Conservation (phyloP, 2,797 vertebrate species). For the Ispidina picta region DNA sequence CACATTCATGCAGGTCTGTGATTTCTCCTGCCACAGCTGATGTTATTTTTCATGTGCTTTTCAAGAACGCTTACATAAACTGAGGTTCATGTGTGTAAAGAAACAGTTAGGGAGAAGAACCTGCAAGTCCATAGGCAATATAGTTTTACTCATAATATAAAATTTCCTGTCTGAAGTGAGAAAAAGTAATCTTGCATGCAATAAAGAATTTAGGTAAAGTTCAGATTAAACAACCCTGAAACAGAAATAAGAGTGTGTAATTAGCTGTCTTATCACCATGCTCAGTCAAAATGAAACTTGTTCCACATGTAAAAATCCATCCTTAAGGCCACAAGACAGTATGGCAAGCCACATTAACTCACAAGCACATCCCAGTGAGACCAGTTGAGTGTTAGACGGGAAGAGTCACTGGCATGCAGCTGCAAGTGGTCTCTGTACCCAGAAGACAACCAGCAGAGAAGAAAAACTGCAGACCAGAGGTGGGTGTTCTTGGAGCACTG, state of each 20-base stretch:
- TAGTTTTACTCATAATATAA: neutral
- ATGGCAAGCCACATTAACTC: neutral
- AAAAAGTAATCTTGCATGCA: neutral
- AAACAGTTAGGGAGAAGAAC: neutral
- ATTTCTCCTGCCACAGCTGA: neutral
- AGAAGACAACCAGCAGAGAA: neutral
- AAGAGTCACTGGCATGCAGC: neutral
- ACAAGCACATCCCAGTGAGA: neutral
- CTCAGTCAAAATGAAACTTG: neutral
- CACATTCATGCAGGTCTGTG: neutral
- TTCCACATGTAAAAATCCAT: neutral
- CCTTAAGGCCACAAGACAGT: neutral
- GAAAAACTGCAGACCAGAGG: neutral
- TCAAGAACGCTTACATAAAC: neutral
- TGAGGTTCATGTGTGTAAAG: neutral
- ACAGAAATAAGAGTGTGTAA: neutral
- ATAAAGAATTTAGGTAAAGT: neutral
- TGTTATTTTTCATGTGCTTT: neutral
- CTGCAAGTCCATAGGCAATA: neutral
- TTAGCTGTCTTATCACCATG: neutral
- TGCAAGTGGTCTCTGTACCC: neutral
- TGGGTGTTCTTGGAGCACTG: neutral
- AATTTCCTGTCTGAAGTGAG: neutral
- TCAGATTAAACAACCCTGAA: neutral
- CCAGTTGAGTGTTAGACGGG: neutral